Percentiles rank a stretch among this genome's conserved stretches.
Conservation (phyloP, 2,888 invertebrate species). For the Lacanobia oleracea region DNA sequence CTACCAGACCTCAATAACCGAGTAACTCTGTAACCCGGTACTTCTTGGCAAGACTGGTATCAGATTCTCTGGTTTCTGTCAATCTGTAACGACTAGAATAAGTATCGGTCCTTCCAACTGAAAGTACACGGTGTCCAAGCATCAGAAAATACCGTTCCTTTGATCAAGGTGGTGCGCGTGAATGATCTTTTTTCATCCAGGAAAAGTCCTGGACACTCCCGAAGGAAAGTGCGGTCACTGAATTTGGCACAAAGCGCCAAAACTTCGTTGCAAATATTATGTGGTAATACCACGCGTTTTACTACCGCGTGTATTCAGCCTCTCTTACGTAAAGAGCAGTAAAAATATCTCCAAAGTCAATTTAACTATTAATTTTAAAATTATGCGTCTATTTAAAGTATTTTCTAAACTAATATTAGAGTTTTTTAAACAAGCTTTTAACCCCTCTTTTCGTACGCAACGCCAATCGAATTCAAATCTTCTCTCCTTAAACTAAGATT, state of each 20-base stretch:
- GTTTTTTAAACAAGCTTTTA: conserved; percentile 30
- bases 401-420: conserved; percentile 66
- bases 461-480: conserved; percentile 19
- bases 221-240: neutral
- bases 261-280: neutral
- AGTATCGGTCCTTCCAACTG: too few species aligned
- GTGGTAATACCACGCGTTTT: conserved; percentile 1
- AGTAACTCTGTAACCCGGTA: too few species aligned
- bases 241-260: neutral
- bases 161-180: too few species aligned
- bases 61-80: too few species aligned
- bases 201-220: neutral
- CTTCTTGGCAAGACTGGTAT: too few species aligned
- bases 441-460: conserved; percentile 17
- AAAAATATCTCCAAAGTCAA: conserved; percentile 64
- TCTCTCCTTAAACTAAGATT: neutral
- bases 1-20: too few species aligned
- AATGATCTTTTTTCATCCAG: neutral
- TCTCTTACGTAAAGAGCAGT: conserved; percentile 49
- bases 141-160: too few species aligned
- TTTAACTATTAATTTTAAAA: conserved; percentile 61
- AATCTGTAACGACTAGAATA: too few species aligned
- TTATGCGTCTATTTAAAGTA: conserved; percentile 52
- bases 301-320: neutral
- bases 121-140: neutral